Base-by-base conservation (phyloP, 2,888 invertebrate species). In the Lamellibrachia columna region DNA sequence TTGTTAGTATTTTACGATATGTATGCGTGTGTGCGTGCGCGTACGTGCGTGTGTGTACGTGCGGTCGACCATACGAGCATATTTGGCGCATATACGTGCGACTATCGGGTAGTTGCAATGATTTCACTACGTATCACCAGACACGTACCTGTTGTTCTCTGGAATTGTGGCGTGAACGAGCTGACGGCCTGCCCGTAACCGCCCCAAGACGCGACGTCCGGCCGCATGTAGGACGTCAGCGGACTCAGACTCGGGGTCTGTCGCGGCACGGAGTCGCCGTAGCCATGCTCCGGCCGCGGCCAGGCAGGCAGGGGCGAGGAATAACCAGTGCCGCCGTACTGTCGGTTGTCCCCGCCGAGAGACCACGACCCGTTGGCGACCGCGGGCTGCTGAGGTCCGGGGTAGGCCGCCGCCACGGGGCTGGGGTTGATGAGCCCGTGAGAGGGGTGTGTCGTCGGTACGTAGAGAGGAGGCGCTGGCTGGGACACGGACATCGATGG, bases 381-480 rank as follows among this genome's bases (percentile, higher is more conserved):
- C 75, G 6, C 75, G 22, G 75, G 75, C 75, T 75, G 75, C 75
- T 75, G 75, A 40, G 40, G 40, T 40, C 40, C 40, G 11, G 75
- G 75, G 6, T 75, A 75, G 22, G 75, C 22, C 22, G 75, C 75
- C 6, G 22, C 75, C 22, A 75, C 75, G 75, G 75, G 75, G 22
- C 75, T 75, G 75, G 75, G 75, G 75, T 75, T 75, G 75, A 75
- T 15, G 15, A 75, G 75, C 40, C 40, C 40, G 40, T 40, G 40
- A 40, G 40, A 40, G 22, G 75, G n/a, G 75, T 75, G 75, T 6
- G 75, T 75, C 15, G 75, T 75, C 22, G 75, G 75, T n/a, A 75
- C 75, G 75, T 75, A 75, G 75, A 75, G 75, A n/a, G 75, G 75
- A 75, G 75, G 75, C n/a, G 75, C 75, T 22, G 75, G 15, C 75